Percentiles rank a stretch among this genome's conserved stretches.
phyloP scores from a whole-genome alignment of 1,140 invertebrate genomes.

The Saccostrea echinata region DNA sequence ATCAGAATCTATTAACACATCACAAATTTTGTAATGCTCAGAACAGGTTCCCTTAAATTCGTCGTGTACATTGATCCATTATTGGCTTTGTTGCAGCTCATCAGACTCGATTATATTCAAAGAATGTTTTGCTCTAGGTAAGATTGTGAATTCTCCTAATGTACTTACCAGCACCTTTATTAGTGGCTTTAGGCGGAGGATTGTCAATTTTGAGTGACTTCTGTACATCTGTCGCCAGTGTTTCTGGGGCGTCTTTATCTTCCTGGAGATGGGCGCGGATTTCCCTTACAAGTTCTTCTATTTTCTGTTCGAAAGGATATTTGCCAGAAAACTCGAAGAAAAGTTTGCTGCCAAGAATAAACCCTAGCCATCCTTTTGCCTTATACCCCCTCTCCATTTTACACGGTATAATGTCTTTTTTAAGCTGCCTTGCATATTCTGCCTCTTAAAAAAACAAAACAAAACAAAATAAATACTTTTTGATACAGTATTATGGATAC shows the following conservation, averaged over 20 bases:
- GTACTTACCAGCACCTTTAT: not conserved
- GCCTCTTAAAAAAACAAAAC: constrained; percentile 68
- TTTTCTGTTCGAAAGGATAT: constrained; percentile 68
- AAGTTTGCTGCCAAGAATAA: constrained; percentile 74
- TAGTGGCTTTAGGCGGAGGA: not conserved
- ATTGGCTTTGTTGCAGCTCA: no score
- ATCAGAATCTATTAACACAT: no score
- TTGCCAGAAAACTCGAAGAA: constrained; percentile 75
- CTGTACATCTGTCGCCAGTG: not conserved
- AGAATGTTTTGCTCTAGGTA: not conserved
- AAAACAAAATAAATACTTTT: not conserved
- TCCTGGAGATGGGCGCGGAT: constrained; percentile 39
- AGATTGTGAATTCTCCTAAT: no score
- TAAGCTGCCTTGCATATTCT: constrained; percentile 73
- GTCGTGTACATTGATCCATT: no score
- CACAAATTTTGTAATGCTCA: no score
- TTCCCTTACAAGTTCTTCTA: constrained; percentile 65
- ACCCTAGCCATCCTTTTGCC: constrained; percentile 76
- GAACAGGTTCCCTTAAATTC: no score
- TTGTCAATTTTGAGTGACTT: not conserved
- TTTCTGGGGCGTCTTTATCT: not conserved
- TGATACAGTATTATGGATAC: no score
- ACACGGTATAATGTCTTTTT: constrained; percentile 73
- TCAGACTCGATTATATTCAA: no score
- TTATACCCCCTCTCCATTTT: constrained; percentile 73